Evolutionary conservation across 2,888 invertebrate genomes (phyloP), one percentile per base, ranked within the genome.

Genomic region (Nudaria mundana): DNA sequence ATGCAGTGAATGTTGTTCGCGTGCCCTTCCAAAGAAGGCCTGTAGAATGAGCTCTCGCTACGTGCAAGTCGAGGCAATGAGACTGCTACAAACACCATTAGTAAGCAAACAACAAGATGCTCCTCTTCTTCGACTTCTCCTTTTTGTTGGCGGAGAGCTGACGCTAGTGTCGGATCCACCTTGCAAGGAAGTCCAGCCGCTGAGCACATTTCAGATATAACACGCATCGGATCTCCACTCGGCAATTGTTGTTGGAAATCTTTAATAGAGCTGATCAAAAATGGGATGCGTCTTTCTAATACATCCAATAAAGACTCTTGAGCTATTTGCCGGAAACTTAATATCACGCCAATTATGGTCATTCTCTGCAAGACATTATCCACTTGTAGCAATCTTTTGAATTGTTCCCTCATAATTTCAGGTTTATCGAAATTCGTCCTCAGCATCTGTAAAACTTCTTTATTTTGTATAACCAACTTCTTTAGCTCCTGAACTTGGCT

Each of bases 1-100:
- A 99, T 95, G 72, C 99, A 99, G 77, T 99, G 99, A 47, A 97
- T 97, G 77, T 99, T 99, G 83, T 99, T 99, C n/a, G 97, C 94
- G 74, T 99, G 98, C 0, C 98, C 98, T 87, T 96, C 94, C 41
- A 95, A 85, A 1, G 96, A 95, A 0, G 97, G 95, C 42, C 95
- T 91, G 72, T 96, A 97, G 64, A 97, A 96, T 0, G 98, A 97
- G 37, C 93, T 93, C 44, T 98, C 98, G 62, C 93, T 95, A 43
- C 95, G 92, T 1, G 99, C 98, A 33, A 99, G 90, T 77, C 97
- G 95, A 1, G 99, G 99, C 58, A 99, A 94, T 0, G 98, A 97
- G 10, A 99, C 98, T 0, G 99, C 99, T 0, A 99, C 97, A 78
- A 99, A 99, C 3, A 99, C 99, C 97, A 99, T 98, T 43, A 99